These are phyloP conservation scores for Tapera naevia DNA, from an alignment of 2,797 vertebrate species.

Conservation along the genomic window DNA sequence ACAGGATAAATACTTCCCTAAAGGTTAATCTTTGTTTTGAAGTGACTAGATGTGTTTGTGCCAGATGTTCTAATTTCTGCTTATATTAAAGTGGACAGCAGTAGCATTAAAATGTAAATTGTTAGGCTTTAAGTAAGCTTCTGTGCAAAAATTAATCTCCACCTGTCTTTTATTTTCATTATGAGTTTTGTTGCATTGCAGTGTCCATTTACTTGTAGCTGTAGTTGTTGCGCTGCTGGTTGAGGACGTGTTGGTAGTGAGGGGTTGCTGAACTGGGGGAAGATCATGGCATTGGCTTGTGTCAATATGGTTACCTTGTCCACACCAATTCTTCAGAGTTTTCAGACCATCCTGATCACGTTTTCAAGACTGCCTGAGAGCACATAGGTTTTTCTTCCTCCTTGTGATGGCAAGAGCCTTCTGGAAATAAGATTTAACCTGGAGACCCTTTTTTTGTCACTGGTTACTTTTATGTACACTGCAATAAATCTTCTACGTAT, in stretches of 20 bases:
- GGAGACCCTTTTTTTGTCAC: neutral
- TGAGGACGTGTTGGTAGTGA: neutral
- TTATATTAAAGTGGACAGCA: neutral
- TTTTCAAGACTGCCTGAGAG: neutral
- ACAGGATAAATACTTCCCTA: neutral
- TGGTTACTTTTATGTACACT: rapidly evolving
- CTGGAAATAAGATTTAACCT: neutral
- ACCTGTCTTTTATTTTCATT: neutral
- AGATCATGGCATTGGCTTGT: rapidly evolving
- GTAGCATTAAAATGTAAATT: conserved; percentile 6
- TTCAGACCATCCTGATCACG: neutral
- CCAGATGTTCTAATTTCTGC: neutral
- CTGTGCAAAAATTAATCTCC: neutral
- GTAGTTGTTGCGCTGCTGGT: neutral
- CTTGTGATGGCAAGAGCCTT: neutral
- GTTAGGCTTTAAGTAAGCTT: conserved; percentile 2
- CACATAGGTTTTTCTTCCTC: neutral
- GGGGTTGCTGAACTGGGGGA: neutral
- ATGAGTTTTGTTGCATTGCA: neutral
- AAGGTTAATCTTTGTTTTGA: conserved; percentile 9
- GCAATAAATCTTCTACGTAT: neutral
- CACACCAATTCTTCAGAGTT: neutral
- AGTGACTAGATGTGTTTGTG: neutral
- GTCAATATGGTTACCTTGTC: neutral
- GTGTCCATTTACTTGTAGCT: neutral